Evolutionary conservation across 2,113 vertebrate genomes (phyloP).

Genomic region (Spermophilus dauricus): DNA sequence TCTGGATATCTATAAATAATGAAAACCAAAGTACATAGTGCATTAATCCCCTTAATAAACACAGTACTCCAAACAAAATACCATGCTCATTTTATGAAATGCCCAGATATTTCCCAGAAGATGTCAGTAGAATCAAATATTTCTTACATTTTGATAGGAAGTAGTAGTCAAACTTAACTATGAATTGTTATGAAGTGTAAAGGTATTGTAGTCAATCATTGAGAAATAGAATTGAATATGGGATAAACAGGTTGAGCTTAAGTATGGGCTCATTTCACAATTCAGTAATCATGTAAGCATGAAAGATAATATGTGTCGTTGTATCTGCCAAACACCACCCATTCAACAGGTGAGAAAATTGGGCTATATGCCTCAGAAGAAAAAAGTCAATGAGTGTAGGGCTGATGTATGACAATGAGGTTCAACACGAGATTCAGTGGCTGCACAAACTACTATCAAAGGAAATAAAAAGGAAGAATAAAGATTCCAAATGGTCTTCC

Average conservation of each 20-base stretch:
- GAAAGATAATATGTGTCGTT: slow-evolving; percentile 3
- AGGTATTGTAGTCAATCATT: not conserved
- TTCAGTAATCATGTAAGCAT: not conserved
- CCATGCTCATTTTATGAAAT: slow-evolving; percentile 36
- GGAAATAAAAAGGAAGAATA: not conserved
- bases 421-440: not conserved
- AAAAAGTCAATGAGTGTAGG: not conserved
- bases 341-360: not conserved
- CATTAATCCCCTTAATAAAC: slow-evolving; percentile 30
- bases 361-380: not conserved
- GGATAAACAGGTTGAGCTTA: not conserved
- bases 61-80: not conserved
- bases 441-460: slow-evolving; percentile 5
- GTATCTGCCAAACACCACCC: not conserved
- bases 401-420: not conserved
- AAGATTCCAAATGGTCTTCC: not conserved
- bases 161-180: slow-evolving; percentile 20
- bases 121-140: slow-evolving; percentile 48
- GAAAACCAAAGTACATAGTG: slow-evolving; percentile 15
- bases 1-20: not conserved
- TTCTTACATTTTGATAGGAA: not conserved
- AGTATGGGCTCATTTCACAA: not conserved
- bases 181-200: not conserved
- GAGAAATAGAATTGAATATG: not conserved
- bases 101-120: not conserved